phyloP scores from a whole-genome alignment of 2,888 invertebrate species.

The Embidobia sp. region DNA sequence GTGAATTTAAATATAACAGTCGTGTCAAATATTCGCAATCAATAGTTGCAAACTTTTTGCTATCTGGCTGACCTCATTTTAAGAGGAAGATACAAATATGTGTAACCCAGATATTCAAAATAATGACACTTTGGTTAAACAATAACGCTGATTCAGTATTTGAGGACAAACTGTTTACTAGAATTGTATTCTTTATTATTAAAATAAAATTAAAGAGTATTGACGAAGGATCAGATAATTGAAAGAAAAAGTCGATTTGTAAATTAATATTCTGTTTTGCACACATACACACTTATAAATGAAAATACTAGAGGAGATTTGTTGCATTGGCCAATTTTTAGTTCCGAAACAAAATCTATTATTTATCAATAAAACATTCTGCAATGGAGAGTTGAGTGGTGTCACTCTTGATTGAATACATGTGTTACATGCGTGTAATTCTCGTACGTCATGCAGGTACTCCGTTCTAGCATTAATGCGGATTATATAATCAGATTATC shows the following conservation, averaged over 20 bases:
- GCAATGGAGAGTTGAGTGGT: not conserved
- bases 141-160: slow-evolving; percentile 28
- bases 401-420: not conserved
- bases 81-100: slow-evolving; percentile 43
- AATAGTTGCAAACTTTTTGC: slow-evolving; percentile 42
- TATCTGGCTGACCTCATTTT: slow-evolving; percentile 41
- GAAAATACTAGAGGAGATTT: too few species aligned
- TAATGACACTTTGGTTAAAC: slow-evolving; percentile 28
- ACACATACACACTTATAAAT: not conserved
- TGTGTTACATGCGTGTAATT: slow-evolving; percentile 16
- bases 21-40: slow-evolving; percentile 33
- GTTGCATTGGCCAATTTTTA: too few species aligned
- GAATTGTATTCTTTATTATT: slow-evolving; percentile 18
- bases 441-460: slow-evolving; percentile 16
- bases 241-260: not conserved
- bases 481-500: slow-evolving; percentile 51
- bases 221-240: slow-evolving; percentile 2
- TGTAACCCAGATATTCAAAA: slow-evolving; percentile 46
- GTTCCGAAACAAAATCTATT: slow-evolving; percentile 13
- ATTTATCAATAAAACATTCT: not conserved
- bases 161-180: slow-evolving; percentile 7
- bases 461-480: slow-evolving; percentile 29
- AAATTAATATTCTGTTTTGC: not conserved
- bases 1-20: slow-evolving; percentile 22
- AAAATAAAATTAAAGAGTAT: slow-evolving; percentile 16